A percentile compares a stretch with the other conserved stretches of the same genome.
phyloP scores from a whole-genome alignment of 2,797 vertebrate genomes.

The Choloepus didactylus region DNA sequence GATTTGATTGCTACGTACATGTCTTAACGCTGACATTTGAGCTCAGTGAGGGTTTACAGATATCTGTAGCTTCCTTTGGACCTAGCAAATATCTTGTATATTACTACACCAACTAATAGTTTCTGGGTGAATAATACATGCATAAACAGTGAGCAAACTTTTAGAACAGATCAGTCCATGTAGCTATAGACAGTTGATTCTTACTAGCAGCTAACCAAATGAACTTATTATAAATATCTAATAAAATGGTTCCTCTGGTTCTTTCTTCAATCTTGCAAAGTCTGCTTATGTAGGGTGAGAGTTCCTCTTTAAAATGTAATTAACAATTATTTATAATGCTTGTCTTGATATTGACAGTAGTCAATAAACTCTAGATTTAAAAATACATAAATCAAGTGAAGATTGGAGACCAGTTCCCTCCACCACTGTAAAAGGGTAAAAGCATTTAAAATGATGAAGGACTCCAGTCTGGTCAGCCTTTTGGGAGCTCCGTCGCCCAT shows the following conservation, averaged over 20 bases:
- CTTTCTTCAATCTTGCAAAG: not conserved
- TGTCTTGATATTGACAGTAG: not conserved
- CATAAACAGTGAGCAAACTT: not conserved
- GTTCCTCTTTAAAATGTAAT: constrained; percentile 9
- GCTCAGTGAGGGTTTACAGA: not conserved
- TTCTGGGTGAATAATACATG: not conserved
- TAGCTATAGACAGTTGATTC: not conserved
- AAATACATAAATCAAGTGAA: not conserved
- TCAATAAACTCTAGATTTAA: not conserved
- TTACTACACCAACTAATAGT: not conserved
- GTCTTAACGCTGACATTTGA: not conserved
- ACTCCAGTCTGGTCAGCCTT: not conserved
- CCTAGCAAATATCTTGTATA: not conserved
- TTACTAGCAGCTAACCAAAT: not conserved
- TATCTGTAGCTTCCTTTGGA: not conserved
- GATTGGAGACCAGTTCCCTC: not conserved
- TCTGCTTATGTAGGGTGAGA: not conserved
- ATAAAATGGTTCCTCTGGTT: not conserved
- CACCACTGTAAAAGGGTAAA: not conserved
- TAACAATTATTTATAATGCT: not conserved
- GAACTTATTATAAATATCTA: not conserved
- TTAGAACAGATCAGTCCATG: not conserved
- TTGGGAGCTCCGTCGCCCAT: fast-evolving
- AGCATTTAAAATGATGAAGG: not conserved
- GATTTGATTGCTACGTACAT: not conserved